Conservation (phyloP, 2,888 invertebrate genomes). For the Drosophila pseudotakahashii region DNA sequence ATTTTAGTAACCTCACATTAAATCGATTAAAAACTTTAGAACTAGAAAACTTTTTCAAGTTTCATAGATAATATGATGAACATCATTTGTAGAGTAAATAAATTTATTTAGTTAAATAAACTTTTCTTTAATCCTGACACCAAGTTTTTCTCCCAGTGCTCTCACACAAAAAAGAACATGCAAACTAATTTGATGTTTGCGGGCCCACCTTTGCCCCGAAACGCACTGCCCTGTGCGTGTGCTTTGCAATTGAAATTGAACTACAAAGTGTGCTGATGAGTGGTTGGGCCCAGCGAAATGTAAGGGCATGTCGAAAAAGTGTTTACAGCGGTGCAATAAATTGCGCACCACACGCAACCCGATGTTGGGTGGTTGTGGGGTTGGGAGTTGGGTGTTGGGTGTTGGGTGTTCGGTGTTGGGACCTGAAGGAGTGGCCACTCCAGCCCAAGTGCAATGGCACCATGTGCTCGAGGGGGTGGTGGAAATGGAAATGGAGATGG, state of each 20-base stretch:
- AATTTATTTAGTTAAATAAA: too few relatives aligned
- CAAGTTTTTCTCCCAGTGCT: neutral
- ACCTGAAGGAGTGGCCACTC: conserved; percentile 28
- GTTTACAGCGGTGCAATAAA: conserved; percentile 75
- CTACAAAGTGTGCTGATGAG: conserved; percentile 57
- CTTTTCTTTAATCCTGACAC: too few relatives aligned
- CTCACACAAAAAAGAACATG: conserved; percentile 46
- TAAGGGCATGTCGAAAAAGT: conserved; percentile 53
- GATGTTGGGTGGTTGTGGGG: too few relatives aligned
- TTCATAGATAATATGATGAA: too few relatives aligned
- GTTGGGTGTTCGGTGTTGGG: neutral
- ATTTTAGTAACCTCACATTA: too few relatives aligned
- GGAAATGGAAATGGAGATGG: neutral
- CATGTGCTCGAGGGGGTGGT: neutral
- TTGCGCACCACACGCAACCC: conserved; percentile 64
- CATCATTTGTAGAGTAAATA: too few relatives aligned
- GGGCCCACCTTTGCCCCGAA: conserved; percentile 20
- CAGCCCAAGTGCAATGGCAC: conserved; percentile 28
- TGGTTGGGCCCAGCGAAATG: conserved; percentile 21
- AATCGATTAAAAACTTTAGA: too few relatives aligned
- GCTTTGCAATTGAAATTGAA: conserved; percentile 73
- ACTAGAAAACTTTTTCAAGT: too few relatives aligned
- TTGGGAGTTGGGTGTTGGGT: too few relatives aligned
- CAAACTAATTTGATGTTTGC: conserved; percentile 69
- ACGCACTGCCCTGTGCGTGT: conserved; percentile 58